phyloP scores from a whole-genome alignment of 2,888 invertebrate species.

The Venusia cambrica region DNA sequence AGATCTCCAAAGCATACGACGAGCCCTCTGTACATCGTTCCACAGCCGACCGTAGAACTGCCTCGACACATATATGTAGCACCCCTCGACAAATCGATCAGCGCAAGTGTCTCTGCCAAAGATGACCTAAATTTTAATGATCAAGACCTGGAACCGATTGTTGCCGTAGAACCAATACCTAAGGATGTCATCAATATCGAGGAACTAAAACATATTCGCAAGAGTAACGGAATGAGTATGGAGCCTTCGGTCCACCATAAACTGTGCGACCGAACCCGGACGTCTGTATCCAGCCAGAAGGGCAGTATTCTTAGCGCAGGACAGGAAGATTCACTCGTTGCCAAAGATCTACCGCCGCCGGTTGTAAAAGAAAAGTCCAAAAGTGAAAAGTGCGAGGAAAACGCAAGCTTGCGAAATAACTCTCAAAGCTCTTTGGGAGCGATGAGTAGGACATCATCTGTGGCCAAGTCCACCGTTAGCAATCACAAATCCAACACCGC shows the following conservation, averaged over 20 bases:
- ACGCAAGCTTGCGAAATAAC: constrained; percentile 53
- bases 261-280: constrained; percentile 79
- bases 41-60: constrained; percentile 43
- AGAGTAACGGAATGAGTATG: constrained; percentile 53
- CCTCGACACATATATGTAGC: constrained; percentile 33
- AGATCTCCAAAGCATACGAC: constrained; percentile 46
- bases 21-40: constrained; percentile 57
- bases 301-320: constrained; percentile 60
- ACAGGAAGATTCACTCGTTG: constrained; percentile 55
- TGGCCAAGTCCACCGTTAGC: constrained; percentile 74
- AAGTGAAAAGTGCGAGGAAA: constrained; percentile 47
- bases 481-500: constrained; percentile 73
- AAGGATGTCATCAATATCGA: constrained; percentile 36
- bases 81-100: constrained; percentile 35
- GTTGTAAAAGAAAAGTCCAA: constrained; percentile 50
- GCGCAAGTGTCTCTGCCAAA: constrained; percentile 42
- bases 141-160: constrained; percentile 27
- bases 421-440: constrained; percentile 73
- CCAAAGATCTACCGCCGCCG: constrained; percentile 45
- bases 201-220: constrained; percentile 47
- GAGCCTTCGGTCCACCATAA: constrained; percentile 82
- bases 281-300: constrained; percentile 66
- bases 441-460: constrained; percentile 69
- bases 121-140: constrained; percentile 41
- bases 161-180: constrained; percentile 31